Conservation (phyloP, 2,113 vertebrate species). For the Corvus cornix region DNA sequence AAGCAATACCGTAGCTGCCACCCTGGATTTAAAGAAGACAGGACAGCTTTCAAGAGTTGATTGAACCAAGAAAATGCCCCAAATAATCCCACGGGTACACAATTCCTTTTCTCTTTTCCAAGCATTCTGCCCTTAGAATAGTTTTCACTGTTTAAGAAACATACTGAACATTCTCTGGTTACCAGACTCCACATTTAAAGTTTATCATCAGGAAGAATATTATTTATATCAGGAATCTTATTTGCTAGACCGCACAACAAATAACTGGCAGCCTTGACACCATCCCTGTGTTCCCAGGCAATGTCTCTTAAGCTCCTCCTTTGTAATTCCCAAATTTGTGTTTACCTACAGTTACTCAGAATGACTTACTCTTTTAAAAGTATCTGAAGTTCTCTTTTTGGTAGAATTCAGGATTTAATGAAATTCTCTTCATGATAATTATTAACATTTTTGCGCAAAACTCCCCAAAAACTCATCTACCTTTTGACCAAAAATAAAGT, state of each 20-base stretch:
- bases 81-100: neutral
- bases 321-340: neutral
- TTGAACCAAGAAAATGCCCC: neutral
- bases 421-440: neutral
- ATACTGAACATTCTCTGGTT: neutral
- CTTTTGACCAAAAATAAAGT: neutral
- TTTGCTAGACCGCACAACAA: neutral
- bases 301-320: neutral
- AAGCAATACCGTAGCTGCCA: slow-evolving; percentile 1
- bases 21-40: slow-evolving; percentile 43
- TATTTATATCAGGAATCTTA: neutral
- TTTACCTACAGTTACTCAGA: neutral
- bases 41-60: slow-evolving; percentile 41
- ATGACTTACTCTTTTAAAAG: neutral
- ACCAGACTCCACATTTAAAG: neutral
- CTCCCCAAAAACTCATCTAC: neutral
- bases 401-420: neutral
- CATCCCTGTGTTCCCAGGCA: neutral
- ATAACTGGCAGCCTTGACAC: neutral
- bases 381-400: neutral
- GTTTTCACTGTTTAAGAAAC: neutral
- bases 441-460: neutral
- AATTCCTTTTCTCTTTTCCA: neutral
- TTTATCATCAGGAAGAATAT: neutral
- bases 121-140: neutral